phyloP scores from a whole-genome alignment of 1,140 invertebrate species.

The Trachymyrmex cornetzi region DNA sequence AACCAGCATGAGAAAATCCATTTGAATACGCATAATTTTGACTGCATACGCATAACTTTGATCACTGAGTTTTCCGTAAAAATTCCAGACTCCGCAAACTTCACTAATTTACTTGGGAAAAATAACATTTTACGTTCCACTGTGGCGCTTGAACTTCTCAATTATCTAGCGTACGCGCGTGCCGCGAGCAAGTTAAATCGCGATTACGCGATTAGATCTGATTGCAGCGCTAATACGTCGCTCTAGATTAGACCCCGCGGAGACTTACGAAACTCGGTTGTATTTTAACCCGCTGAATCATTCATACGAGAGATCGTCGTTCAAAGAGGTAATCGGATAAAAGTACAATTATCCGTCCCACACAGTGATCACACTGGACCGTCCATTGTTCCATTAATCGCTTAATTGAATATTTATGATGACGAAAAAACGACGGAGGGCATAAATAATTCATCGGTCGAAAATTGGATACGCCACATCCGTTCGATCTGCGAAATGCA shows the following conservation, averaged over 20 bases:
- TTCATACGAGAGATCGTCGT: constrained; percentile 26
- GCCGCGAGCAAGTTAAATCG: constrained; percentile 38
- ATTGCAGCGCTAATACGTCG: constrained; percentile 50
- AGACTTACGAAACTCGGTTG: constrained; percentile 26
- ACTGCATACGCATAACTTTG: not conserved
- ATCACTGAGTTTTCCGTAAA: not conserved
- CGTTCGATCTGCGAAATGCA: constrained; percentile 25
- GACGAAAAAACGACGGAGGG: constrained; percentile 33
- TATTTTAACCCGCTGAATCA: constrained; percentile 33
- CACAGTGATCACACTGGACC: constrained; percentile 15
- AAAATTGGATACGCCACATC: constrained; percentile 51
- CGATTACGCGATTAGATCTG: constrained; percentile 49
- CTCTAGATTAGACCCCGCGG: constrained; percentile 49
- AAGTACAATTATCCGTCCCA: constrained; percentile 39
- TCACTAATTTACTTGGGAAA: not conserved
- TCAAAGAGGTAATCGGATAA: constrained; percentile 54
- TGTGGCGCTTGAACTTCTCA: constrained; percentile 11
- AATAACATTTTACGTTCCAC: constrained; percentile 11
- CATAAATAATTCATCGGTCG: constrained; percentile 60
- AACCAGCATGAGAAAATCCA: not conserved
- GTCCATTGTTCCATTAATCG: constrained; percentile 52
- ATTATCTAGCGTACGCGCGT: constrained; percentile 41
- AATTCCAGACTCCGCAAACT: not conserved
- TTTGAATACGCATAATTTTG: not conserved
- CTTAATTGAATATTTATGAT: constrained; percentile 61